A percentile compares a stretch with the other conserved stretches of the same genome.
Evolutionary conservation across 2,888 invertebrate genomes (phyloP).

Genomic region (Caenorhabditis plicata): DNA sequence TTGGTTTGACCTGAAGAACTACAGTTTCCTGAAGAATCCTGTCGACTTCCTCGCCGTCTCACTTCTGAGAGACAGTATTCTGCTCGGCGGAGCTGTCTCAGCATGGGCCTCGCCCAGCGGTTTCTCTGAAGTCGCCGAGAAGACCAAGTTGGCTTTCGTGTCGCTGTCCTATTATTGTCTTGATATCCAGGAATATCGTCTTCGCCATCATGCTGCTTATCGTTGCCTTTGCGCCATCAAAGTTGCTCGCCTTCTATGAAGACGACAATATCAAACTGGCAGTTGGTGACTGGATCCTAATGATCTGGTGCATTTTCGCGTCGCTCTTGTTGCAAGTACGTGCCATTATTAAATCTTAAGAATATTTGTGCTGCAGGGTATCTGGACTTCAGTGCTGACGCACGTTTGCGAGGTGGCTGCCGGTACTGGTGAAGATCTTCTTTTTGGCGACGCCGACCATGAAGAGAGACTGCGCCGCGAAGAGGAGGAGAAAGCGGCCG

Average conservation of each 20-base stretch:
- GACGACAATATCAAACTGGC: slow-evolving; percentile 50
- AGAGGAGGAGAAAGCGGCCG: slow-evolving; percentile 53
- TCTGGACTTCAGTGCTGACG: slow-evolving; percentile 58
- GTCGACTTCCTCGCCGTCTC: slow-evolving; percentile 59
- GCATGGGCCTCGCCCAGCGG: slow-evolving; percentile 59
- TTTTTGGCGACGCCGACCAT: slow-evolving; percentile 43
- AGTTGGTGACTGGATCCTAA: slow-evolving; percentile 64
- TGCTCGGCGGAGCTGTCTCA: slow-evolving; percentile 61
- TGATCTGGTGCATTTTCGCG: slow-evolving; percentile 64
- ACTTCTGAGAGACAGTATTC: slow-evolving; percentile 53
- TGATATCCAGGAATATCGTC: slow-evolving; percentile 37
- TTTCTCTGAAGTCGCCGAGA: slow-evolving; percentile 53
- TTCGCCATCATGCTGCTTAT: slow-evolving; percentile 60
- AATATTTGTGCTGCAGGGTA: slow-evolving; percentile 37
- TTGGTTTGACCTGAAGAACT: slow-evolving; percentile 61
- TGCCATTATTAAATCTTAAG: neutral
- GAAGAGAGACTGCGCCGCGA: slow-evolving; percentile 40
- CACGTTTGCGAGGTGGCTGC: slow-evolving; percentile 53
- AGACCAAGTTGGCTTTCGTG: slow-evolving; percentile 21
- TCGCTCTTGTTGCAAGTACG: slow-evolving; percentile 51
- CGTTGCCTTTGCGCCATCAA: slow-evolving; percentile 62
- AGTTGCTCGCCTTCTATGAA: slow-evolving; percentile 63
- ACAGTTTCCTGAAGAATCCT: slow-evolving; percentile 59
- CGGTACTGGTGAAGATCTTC: slow-evolving; percentile 36
- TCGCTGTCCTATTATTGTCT: neutral